Conservation (phyloP, 1,140 invertebrate species). For the Zaprionus taronus region DNA sequence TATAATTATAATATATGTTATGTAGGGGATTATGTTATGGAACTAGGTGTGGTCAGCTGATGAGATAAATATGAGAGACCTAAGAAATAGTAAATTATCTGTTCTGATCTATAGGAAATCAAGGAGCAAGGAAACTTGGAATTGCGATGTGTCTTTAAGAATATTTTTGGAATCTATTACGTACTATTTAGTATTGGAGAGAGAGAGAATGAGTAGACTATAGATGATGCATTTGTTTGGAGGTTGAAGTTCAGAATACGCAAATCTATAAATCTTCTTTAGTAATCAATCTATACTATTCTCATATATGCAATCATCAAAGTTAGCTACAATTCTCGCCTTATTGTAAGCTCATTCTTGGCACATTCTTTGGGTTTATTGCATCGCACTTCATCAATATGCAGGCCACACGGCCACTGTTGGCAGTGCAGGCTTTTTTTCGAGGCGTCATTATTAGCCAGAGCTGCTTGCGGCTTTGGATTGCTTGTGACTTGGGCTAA, state of each 20-base stretch:
- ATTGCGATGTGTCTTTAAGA: no score
- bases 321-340: conserved; percentile 6
- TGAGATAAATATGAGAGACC: no score
- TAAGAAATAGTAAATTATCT: no score
- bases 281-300: neutral
- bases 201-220: no score
- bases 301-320: neutral
- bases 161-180: no score
- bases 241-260: no score
- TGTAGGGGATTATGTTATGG: neutral
- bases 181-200: no score
- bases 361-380: conserved; percentile 24
- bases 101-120: no score
- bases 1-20: neutral
- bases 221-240: no score
- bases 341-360: conserved; percentile 45
- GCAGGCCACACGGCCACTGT: conserved; percentile 42
- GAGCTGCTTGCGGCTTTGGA: conserved; percentile 33
- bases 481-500: conserved; percentile 54
- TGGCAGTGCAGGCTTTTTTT: conserved; percentile 31
- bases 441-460: conserved; percentile 65
- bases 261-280: no score
- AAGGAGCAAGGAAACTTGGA: no score
- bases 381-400: conserved; percentile 64
- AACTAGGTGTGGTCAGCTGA: conserved; percentile 2